phyloP scores from a whole-genome alignment of 2,797 vertebrate genomes.

The Phaenicophaeus curvirostris region DNA sequence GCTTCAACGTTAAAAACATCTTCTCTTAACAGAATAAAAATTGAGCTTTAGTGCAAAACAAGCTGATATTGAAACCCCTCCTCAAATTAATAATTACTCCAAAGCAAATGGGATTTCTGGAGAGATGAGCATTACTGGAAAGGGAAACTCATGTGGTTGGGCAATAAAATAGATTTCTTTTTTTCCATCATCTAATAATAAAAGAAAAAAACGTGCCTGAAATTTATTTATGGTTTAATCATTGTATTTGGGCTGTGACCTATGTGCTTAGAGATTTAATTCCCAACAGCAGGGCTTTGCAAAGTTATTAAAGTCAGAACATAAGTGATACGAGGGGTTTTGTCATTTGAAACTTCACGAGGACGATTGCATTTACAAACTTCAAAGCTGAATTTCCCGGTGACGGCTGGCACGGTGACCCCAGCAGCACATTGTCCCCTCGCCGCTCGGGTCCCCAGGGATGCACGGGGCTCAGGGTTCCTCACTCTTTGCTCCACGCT shows the following conservation, averaged over 20 bases:
- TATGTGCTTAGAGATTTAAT: background rate
- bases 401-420: background rate
- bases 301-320: background rate
- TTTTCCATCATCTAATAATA: background rate
- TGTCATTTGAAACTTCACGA: background rate
- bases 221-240: constrained; percentile 1
- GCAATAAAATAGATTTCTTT: background rate
- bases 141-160: background rate
- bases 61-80: background rate
- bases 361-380: background rate
- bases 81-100: background rate
- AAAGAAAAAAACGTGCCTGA: background rate
- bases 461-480: rapidly evolving
- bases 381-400: rapidly evolving
- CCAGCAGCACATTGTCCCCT: rapidly evolving
- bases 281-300: background rate
- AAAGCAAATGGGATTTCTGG: background rate
- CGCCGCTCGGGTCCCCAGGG: rapidly evolving
- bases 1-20: background rate
- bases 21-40: background rate
- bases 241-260: background rate
- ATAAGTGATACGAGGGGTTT: background rate
- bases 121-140: background rate
- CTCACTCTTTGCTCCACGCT: background rate
- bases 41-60: background rate